Evolutionary conservation across 1,140 invertebrate genomes (phyloP).

Genomic region (Orussus abietinus): DNA sequence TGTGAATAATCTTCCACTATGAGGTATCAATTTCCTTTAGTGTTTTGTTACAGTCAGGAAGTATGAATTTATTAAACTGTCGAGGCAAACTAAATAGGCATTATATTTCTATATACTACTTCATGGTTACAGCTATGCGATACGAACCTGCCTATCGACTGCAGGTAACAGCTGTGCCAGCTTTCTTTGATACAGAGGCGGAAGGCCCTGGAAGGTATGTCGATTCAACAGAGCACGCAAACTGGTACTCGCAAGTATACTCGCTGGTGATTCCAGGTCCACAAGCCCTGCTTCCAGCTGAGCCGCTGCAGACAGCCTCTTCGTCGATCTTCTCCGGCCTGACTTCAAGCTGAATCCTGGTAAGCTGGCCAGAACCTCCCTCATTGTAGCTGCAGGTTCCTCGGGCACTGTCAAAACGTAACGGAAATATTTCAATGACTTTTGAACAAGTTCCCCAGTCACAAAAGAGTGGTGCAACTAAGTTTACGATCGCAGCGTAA

Average conservation of each 20-base stretch:
- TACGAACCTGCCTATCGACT: conserved; percentile 83
- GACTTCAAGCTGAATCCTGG: conserved; percentile 85
- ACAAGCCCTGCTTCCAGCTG: conserved; percentile 92
- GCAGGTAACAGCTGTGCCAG: conserved; percentile 85
- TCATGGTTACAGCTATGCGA: too few relatives aligned
- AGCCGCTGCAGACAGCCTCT: conserved; percentile 83
- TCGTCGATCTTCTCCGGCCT: conserved; percentile 70
- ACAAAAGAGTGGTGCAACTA: too few relatives aligned
- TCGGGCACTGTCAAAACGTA: conserved; percentile 31
- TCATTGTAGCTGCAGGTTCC: conserved; percentile 66
- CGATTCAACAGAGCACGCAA: conserved; percentile 83
- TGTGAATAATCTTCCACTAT: too few relatives aligned
- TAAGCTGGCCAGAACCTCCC: conserved; percentile 82
- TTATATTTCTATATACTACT: too few relatives aligned
- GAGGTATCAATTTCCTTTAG: too few relatives aligned
- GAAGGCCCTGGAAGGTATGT: conserved; percentile 85
- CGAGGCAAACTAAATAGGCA: too few relatives aligned
- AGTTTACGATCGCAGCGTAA: too few relatives aligned
- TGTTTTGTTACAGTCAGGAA: too few relatives aligned
- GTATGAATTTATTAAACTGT: too few relatives aligned
- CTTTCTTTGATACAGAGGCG: conserved; percentile 87
- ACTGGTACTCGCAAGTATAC: conserved; percentile 90
- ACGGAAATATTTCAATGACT: background rate
- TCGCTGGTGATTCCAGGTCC: conserved; percentile 94
- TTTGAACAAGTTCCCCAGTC: too few relatives aligned